Evolutionary conservation across 2,113 vertebrate genomes (phyloP), one percentile per base, ranked within the genome.

Genomic region (Oryzias woworae): DNA sequence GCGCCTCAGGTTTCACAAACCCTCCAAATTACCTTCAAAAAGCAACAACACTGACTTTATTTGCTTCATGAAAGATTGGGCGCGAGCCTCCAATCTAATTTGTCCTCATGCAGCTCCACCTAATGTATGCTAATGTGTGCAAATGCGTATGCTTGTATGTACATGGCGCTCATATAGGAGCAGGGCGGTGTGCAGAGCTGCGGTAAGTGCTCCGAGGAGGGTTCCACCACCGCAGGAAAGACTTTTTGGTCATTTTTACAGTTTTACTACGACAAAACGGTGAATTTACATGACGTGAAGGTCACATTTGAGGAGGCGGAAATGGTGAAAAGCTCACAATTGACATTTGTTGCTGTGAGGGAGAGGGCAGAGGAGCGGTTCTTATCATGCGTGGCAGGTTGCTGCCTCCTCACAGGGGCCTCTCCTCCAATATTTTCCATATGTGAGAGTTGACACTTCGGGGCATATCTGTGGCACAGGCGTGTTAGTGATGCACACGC

Each of bases 391-490:
- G 55, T 81, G 80, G 84, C 82, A 66, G 72, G 76, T 44, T 83
- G 84, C 86, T 80, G 75, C 58, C 17, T 41, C 52, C 82, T 83
- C 80, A 56, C 60, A 22, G 82, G 82, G 73, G 62, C 73, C 52
- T 60, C 75, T 68, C 62, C 76, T 82, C 82, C 82, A 79, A 75
- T 80, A 64, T 62, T 62, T 45, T 66, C 71, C 65, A 26, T 77
- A 73, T 70, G 85, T 76, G 81, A 73, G 79, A 66, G 72, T 77
- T 85, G 83, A 87, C 85, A 87, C 81, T 86, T 86, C 62, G 5
- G 87, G 84, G 84, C 82, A 70, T 72, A 83, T 72, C 83, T 57
- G 46, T 74, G 80, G 79, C 87, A 80, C 85, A 64, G 77, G 64
- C 70, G 77, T 75, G 83, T 83, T 81, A 85, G 81, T 43, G 65